Evolutionary conservation across 2,113 vertebrate genomes (phyloP), one percentile per base, ranked within the genome.

Genomic region (Pogonocichla stellata): DNA sequence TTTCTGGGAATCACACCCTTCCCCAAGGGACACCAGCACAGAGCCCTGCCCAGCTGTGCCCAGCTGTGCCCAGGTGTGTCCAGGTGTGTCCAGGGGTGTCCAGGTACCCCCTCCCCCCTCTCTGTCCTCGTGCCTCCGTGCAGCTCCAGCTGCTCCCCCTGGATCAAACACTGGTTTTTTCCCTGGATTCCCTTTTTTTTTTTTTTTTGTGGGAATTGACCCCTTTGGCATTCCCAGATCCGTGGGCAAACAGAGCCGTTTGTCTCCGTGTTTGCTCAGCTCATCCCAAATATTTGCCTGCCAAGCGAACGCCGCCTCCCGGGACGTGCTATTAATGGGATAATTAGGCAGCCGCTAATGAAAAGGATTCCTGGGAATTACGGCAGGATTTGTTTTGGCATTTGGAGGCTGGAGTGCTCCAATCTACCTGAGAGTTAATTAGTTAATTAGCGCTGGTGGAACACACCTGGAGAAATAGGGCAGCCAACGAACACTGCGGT

Each of bases 251-350:
- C 98, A 98, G 98, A 98, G 98, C 98, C 98, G 98, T 98, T 98
- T 98, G 98, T 99, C 98, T 99, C 98, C 97, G 97, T 99, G 99
- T 99, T 99, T 99, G 99, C 98, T 99, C 98, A 98, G 98, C 99
- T 98, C 98, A 98, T 98, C 99, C 99, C 99, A 99, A 99, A 99
- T 99, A 99, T 99, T 99, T 99, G 99, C 98, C 98, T 98, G 99
- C 97, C 98, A 98, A 98, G 98, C 98, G 98, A 98, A 98, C 98
- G 98, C 98, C 97, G 98, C 99, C 99, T 99, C 99, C 98, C 96
- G 99, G 99, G 99, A 99, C 98, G 98, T 98, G 99, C 99, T 98
- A 99, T 99, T 99, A 99, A 99, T 99, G 99, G 99, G 99, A 98
- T 99, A 99, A 99, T 99, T 99, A 99, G 98, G 98, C 99, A 99